Conservation (phyloP, 2,888 invertebrate genomes). For the Lycaena phlaeas region DNA sequence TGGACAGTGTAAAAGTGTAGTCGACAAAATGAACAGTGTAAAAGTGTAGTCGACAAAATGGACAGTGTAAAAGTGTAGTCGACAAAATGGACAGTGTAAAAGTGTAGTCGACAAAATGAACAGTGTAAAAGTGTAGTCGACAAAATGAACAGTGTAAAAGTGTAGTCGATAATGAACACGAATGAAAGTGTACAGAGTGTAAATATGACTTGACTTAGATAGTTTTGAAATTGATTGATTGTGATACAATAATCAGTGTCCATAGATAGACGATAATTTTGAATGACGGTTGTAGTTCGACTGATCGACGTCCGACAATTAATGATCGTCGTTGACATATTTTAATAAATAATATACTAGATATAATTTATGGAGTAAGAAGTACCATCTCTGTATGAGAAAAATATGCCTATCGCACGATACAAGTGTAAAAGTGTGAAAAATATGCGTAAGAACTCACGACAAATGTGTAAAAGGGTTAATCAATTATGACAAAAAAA, state of each 20-base stretch:
- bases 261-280: conserved; percentile 35
- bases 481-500: no score
- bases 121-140: not conserved
- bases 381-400: no score
- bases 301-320: conserved; percentile 8
- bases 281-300: conserved; percentile 7
- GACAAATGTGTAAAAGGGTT: no score
- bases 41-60: not conserved
- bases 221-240: conserved; percentile 60
- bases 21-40: not conserved
- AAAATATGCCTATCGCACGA: no score
- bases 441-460: no score
- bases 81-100: not conserved
- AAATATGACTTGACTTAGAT: conserved; percentile 34
- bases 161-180: not conserved
- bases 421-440: no score
- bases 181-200: conserved; percentile 15
- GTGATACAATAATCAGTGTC: conserved; percentile 52
- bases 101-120: not conserved
- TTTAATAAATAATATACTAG: conserved; percentile 7
- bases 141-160: not conserved
- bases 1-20: not conserved
- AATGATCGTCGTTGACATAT: conserved; percentile 5
- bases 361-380: no score
- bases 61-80: not conserved